These are phyloP conservation scores for Tragelaphus eurycerus DNA, from an alignment of 2,797 vertebrate genomes.

Conservation along the genomic window DNA sequence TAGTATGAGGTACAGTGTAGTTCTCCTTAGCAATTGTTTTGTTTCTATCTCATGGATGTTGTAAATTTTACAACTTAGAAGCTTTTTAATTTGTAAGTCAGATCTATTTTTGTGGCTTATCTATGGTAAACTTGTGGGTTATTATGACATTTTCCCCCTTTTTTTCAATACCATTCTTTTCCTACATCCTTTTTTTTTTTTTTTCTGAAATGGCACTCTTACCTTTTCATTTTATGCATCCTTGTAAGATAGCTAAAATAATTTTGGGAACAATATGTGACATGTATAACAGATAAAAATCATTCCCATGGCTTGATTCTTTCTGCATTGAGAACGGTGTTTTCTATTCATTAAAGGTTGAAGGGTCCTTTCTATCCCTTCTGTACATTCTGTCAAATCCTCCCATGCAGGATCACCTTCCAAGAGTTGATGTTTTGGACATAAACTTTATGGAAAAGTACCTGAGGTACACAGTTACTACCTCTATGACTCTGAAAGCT, in stretches of 20 bases:
- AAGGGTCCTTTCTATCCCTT: not conserved
- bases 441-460: not conserved
- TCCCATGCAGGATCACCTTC: not conserved
- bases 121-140: not conserved
- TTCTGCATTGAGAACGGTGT: not conserved
- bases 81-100: conserved; percentile 4
- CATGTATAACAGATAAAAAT: conserved; percentile 15
- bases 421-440: not conserved
- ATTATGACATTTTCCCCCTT: not conserved
- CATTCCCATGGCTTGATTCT: not conserved
- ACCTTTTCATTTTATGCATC: conserved; percentile 15
- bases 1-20: not conserved
- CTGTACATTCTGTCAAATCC: not conserved
- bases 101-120: not conserved
- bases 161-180: conserved; percentile 2
- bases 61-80: conserved; percentile 33
- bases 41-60: conserved; percentile 8
- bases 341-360: conserved; percentile 22
- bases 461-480: not conserved
- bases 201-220: not conserved
- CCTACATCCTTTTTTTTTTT: not conserved
- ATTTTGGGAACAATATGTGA: not conserved
- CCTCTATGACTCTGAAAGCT: not conserved
- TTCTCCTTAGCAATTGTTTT: conserved; percentile 7
- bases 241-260: conserved; percentile 31